Base-by-base conservation (phyloP, 2,888 invertebrate genomes). In the Caenorhabditis sp. region DNA sequence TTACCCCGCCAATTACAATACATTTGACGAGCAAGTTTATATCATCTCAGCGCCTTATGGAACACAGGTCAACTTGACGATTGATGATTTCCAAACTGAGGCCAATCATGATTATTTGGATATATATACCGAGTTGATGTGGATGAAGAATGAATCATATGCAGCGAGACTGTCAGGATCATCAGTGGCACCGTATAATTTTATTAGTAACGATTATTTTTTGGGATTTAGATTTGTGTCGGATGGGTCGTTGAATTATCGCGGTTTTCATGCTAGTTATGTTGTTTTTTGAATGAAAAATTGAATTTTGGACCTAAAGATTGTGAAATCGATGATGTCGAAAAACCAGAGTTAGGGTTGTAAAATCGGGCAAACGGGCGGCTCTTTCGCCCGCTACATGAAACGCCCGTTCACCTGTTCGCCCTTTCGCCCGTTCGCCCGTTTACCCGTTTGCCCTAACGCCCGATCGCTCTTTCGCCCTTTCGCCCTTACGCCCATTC, bases 1-100 rank as follows among this genome's bases (percentile, higher is more conserved):
- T 89, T 95, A 93, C 88, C 95, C 95, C 0, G 93, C 93, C 79
- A 59, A 72, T 66, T 96, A 96, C 89, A 93, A 63, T 21, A 20
- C 63, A 7, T 61, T 66, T 25, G 63, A 61, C 49, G 74, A 74
- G 27, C 74, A 74, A 60, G 57, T 63, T 0, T 74, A 74, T 49
- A 61, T 62, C 25, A 67, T 74, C 21, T 58, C 60, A 27, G 71
- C 63, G 5, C 49, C 60, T 3, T 67, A n/a, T 27, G 71, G 67
- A 61, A 53, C 50, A 26, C 63, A 73, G 21, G 56, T 73, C 27
- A 73, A 73, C 26, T 36, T 72, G 38, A 68, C 73, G 2, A 68
- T 73, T 56, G 68, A 68, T 38, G 73, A 65, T 31, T 73, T 73
- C 59, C 17, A 54, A 17, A 73, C 73, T 2, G 68, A 73, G 54